Base-by-base conservation (phyloP, 2,888 invertebrate genomes). In the Spicauda simplicius region DNA sequence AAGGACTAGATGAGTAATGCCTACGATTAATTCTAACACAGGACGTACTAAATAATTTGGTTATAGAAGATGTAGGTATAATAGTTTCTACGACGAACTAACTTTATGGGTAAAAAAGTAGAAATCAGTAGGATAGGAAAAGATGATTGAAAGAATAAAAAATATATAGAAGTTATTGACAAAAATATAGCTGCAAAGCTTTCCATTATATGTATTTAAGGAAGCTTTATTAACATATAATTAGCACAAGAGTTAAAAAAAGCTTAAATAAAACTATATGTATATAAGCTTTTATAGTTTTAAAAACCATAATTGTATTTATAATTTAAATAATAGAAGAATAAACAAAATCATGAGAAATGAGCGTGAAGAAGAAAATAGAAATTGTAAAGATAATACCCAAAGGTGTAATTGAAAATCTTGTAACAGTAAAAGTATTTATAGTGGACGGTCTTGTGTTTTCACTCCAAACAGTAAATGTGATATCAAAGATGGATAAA, bases 381-480 rank as follows among this genome's bases (percentile, higher is more conserved):
- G 70, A 62, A 69, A 70, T 50, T 37, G 16, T 50, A 72, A 4
- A 71, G 60, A 71, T 70, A 70, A 77, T 86, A 90, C 91, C 92
- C 91, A 92, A 91, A 91, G 91, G 92, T 92, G 91, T 92, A 89
- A 80, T 77, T 72, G 75, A 74, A 74, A 75, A 53, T 58, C 62
- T 71, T 74, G 68, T 64, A 25, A 25, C 25, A 78, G 77, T 74
- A 71, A 75, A 74, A 75, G 69, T 73, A 68, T 70, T 41, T 55
- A 60, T 33, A 50, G 73, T 76, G 73, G 60, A 71, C 64, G 25
- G 71, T 71, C 68, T 70, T 74, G 80, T 83, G 80, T 77, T 72
- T 76, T 78, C 79, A 84, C 78, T 77, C 76, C 74, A 78, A 77
- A 77, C 71, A 81, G 82, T 75, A 70, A 85, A 80, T 83, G 82